phyloP scores from a whole-genome alignment of 2,113 vertebrate species.

The Damaliscus lunatus region DNA sequence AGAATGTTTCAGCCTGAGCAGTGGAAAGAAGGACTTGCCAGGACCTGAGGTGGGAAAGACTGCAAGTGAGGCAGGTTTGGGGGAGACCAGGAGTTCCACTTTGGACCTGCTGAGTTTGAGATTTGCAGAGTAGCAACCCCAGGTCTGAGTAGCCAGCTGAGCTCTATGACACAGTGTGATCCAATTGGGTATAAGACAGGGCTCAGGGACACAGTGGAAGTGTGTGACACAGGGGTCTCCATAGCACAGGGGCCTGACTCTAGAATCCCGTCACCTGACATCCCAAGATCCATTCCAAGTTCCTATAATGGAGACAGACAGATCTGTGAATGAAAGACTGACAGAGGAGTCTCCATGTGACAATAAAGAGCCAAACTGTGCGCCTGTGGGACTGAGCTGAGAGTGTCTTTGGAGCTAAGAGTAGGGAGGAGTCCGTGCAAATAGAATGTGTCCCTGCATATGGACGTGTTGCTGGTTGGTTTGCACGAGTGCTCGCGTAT shows the following conservation, averaged over 20 bases:
- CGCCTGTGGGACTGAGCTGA: neutral
- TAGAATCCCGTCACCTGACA: neutral
- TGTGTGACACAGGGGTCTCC: neutral
- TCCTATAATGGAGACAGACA: neutral
- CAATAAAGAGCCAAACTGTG: neutral
- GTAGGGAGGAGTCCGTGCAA: neutral
- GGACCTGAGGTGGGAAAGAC: neutral
- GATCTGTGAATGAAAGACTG: neutral
- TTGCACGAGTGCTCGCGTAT: too few relatives aligned
- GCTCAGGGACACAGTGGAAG: neutral
- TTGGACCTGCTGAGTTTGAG: neutral
- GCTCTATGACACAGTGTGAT: neutral
- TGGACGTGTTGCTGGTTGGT: neutral
- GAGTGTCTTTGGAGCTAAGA: neutral
- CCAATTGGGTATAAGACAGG: neutral
- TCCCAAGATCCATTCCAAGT: neutral
- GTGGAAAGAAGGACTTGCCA: neutral
- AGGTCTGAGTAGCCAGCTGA: neutral
- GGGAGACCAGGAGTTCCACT: neutral
- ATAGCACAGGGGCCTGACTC: neutral
- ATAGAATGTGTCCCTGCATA: neutral
- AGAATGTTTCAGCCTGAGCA: neutral
- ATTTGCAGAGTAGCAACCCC: neutral
- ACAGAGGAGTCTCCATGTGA: neutral
- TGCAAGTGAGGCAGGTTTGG: neutral